Evolutionary conservation across 2,888 invertebrate genomes (phyloP).

Genomic region (Colletes collaris): DNA sequence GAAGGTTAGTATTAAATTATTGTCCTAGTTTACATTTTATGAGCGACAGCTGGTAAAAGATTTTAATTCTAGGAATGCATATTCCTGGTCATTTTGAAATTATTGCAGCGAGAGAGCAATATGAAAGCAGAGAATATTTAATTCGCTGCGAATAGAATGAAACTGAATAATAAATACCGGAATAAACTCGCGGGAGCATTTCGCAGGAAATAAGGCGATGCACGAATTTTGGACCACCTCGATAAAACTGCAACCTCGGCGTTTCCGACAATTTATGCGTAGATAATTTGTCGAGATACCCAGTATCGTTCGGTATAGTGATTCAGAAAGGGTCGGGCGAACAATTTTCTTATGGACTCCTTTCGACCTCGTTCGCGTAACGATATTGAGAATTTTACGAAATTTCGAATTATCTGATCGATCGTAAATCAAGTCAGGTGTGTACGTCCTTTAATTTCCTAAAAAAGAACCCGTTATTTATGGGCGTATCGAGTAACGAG

Average conservation of each 20-base stretch:
- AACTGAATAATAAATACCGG: too few species aligned
- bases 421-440: constrained; percentile 30
- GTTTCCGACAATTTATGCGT: constrained; percentile 5
- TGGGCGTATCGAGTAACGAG: constrained; percentile 11
- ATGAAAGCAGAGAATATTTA: too few species aligned
- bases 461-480: constrained; percentile 17
- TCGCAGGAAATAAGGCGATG: not conserved
- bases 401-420: constrained; percentile 27
- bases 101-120: too few species aligned
- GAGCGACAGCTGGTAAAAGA: too few species aligned
- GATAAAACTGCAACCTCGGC: constrained; percentile 3
- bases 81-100: too few species aligned
- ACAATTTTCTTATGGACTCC: constrained; percentile 24
- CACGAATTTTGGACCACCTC: not conserved
- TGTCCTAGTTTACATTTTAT: too few species aligned
- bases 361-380: not conserved
- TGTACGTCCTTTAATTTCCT: constrained; percentile 11
- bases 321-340: constrained; percentile 17
- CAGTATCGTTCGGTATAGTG: not conserved
- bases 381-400: constrained; percentile 19
- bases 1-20: too few species aligned
- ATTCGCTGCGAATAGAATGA: too few species aligned
- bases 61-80: too few species aligned
- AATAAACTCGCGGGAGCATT: not conserved
- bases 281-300: constrained; percentile 5